These are phyloP conservation scores for Caerostris darwini DNA, from an alignment of 1,140 invertebrate species.

Conservation along the genomic window DNA sequence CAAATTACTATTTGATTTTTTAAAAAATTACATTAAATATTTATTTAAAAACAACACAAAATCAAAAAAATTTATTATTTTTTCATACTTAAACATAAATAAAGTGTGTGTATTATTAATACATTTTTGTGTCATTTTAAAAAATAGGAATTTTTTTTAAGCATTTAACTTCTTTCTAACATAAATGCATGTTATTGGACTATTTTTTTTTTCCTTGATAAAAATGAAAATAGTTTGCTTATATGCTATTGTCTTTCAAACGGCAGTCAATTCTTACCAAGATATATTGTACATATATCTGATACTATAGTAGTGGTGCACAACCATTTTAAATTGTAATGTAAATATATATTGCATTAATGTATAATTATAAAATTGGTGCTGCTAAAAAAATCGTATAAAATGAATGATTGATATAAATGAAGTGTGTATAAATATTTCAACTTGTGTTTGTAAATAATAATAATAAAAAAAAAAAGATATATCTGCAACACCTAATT, in stretches of 20 bases:
- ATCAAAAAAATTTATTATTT: no score
- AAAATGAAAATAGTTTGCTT: background rate
- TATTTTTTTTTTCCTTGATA: background rate
- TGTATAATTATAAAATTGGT: background rate
- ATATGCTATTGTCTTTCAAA: constrained; percentile 45
- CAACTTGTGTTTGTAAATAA: background rate
- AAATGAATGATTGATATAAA: background rate
- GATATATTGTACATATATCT: constrained; percentile 43
- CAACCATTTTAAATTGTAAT: constrained; percentile 36
- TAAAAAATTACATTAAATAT: no score
- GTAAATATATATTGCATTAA: background rate
- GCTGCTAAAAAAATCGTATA: background rate
- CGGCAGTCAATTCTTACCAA: background rate
- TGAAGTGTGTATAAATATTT: background rate
- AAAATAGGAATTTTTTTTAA: no score
- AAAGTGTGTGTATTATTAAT: no score
- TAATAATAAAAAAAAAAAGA: background rate
- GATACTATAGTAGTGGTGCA: constrained; percentile 48
- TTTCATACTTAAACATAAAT: no score
- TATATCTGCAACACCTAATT: no score
- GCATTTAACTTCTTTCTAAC: no score
- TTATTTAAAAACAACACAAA: no score
- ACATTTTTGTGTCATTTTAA: no score
- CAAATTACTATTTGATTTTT: no score
- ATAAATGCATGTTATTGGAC: background rate